phyloP scores from a whole-genome alignment of 1,140 invertebrate genomes.

The Steinernema khuongi region DNA sequence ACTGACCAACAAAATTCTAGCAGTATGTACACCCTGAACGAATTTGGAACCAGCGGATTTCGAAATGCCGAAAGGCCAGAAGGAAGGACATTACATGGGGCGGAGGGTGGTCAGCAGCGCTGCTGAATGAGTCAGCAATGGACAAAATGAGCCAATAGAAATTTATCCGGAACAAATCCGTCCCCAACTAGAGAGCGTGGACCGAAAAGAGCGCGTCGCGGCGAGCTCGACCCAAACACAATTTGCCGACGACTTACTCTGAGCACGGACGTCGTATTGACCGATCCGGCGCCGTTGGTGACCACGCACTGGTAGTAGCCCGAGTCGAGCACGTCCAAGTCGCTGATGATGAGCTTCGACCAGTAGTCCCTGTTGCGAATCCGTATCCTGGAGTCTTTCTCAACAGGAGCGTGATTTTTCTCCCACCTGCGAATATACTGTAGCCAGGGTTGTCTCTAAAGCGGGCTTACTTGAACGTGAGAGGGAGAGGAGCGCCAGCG shows the following conservation, averaged over 20 bases:
- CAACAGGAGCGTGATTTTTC: constrained; percentile 55
- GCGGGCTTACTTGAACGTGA: constrained; percentile 51
- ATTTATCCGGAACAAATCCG: neutral
- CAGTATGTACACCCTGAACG: neutral
- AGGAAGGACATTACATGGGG: neutral
- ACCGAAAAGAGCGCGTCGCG: neutral
- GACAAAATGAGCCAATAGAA: constrained; percentile 3
- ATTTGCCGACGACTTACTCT: constrained; percentile 41
- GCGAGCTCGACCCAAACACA: neutral
- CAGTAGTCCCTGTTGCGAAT: constrained; percentile 49
- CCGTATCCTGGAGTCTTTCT: constrained; percentile 45
- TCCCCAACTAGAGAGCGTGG: neutral
- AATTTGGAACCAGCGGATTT: no score
- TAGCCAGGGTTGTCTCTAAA: neutral
- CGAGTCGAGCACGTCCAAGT: constrained; percentile 55
- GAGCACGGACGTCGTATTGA: constrained; percentile 53
- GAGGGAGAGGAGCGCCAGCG: constrained; percentile 49
- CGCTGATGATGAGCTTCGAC: constrained; percentile 52
- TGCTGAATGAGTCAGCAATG: neutral
- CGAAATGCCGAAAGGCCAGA: neutral
- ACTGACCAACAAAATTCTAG: neutral
- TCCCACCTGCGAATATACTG: constrained; percentile 45
- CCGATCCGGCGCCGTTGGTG: constrained; percentile 49
- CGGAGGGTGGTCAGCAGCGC: neutral
- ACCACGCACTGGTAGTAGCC: constrained; percentile 57